Percentiles rank a stretch among this genome's conserved stretches.
Conservation (phyloP, 1,140 invertebrate species). For the Pachyrhynchus sulphureomaculatus region DNA sequence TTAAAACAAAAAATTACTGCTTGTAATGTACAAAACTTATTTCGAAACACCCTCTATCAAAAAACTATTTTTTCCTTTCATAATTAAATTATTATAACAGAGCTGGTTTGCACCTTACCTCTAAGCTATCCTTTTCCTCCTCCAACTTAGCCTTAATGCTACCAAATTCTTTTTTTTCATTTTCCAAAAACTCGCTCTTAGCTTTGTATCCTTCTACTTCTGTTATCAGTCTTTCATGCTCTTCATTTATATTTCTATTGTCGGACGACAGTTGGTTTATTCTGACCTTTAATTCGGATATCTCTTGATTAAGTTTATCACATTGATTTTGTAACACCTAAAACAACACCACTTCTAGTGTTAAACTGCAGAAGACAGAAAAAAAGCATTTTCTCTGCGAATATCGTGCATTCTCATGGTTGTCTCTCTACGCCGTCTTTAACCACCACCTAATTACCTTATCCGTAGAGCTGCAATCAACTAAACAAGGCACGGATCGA, state of each 20-base stretch:
- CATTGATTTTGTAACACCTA: conserved; percentile 19
- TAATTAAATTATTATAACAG: too few species aligned
- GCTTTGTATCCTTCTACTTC: conserved; percentile 43
- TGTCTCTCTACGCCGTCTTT: too few species aligned
- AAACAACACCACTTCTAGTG: not conserved
- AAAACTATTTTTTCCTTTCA: too few species aligned
- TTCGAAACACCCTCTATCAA: not conserved
- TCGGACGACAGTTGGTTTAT: conserved; percentile 39
- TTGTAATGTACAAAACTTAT: too few species aligned
- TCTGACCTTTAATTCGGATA: conserved; percentile 31
- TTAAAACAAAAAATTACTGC: too few species aligned
- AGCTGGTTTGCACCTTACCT: too few species aligned
- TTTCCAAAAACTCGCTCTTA: conserved; percentile 31
- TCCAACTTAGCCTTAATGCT: conserved; percentile 15
- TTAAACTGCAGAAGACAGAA: too few species aligned
- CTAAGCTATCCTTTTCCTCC: conserved; percentile 18
- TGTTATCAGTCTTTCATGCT: conserved; percentile 38
- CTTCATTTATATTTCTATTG: conserved; percentile 42
- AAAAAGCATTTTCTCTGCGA: too few species aligned
- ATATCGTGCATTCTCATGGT: too few species aligned
- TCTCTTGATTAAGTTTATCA: conserved; percentile 32
- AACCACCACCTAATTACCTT: too few species aligned
- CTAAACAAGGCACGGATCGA: too few species aligned
- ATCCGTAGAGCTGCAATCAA: too few species aligned
- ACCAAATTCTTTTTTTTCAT: conserved; percentile 14